Evolutionary conservation across 2,888 invertebrate species (phyloP).

Genomic region (Caenorhabditis sulstoni): DNA sequence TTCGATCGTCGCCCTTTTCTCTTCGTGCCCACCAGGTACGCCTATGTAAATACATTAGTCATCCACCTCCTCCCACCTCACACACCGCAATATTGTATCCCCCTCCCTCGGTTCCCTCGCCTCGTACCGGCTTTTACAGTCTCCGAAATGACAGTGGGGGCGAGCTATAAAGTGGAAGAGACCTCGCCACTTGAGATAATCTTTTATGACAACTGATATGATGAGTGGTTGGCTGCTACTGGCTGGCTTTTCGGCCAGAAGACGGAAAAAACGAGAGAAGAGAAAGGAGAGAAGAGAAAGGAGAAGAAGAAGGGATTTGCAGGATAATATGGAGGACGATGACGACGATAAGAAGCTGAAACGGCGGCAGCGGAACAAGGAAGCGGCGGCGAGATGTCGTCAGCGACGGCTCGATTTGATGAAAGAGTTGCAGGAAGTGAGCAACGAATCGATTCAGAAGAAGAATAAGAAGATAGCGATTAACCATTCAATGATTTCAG

Average conservation of each 20-base stretch:
- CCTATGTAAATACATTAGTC: constrained; percentile 53
- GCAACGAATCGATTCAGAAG: constrained; percentile 83
- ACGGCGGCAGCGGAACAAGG: constrained; percentile 94
- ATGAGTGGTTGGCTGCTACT: constrained; percentile 1
- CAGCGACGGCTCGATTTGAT: constrained; percentile 97
- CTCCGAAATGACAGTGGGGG: constrained; percentile 24
- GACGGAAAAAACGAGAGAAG: not conserved
- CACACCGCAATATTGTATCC: constrained; percentile 29
- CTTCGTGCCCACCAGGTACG: constrained; percentile 34
- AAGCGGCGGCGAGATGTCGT: constrained; percentile 96
- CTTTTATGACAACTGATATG: constrained; percentile 30
- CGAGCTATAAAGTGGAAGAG: constrained; percentile 10
- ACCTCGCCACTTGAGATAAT: constrained; percentile 47
- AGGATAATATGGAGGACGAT: constrained; percentile 81
- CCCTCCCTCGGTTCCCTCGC: constrained; percentile 14
- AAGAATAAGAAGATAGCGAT: constrained; percentile 86
- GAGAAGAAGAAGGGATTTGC: constrained; percentile 2
- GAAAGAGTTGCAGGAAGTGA: constrained; percentile 88
- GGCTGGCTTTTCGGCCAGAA: no score
- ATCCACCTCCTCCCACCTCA: no score
- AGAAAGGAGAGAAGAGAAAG: not conserved
- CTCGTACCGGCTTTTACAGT: constrained; percentile 42
- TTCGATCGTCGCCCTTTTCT: constrained; percentile 13
- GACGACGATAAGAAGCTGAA: constrained; percentile 92
- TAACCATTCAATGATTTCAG: constrained; percentile 35